Conservation (phyloP, 2,888 invertebrate genomes). For the Apamea crenata region DNA sequence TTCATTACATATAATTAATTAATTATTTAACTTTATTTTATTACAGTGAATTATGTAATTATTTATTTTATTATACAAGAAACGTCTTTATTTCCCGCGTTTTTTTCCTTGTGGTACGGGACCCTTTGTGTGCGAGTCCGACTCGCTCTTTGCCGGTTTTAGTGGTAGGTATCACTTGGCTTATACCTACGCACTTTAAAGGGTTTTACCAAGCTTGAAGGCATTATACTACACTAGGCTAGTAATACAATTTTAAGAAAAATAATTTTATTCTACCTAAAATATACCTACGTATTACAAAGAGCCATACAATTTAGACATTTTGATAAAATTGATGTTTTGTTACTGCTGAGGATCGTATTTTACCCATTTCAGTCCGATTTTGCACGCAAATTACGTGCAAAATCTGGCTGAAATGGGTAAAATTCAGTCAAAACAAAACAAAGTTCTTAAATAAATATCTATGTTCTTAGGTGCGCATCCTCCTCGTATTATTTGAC, state of each 20-base stretch:
- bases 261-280: background rate
- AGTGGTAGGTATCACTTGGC: background rate
- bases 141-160: background rate
- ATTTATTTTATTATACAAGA: too few species aligned
- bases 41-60: too few species aligned
- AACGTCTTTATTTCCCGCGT: background rate
- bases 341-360: background rate
- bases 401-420: too few species aligned
- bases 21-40: too few species aligned
- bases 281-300: background rate
- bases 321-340: too few species aligned
- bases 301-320: background rate
- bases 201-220: slow-evolving; percentile 6
- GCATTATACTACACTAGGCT: background rate
- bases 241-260: background rate
- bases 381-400: background rate
- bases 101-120: background rate
- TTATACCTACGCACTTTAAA: background rate
- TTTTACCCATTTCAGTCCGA: background rate
- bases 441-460: too few species aligned
- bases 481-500: too few species aligned
- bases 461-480: too few species aligned
- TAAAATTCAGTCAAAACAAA: too few species aligned
- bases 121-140: background rate
- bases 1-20: too few species aligned